Percentiles rank a stretch among this genome's conserved stretches.
Conservation (phyloP, 1,140 invertebrate genomes). For the Drosophila tristis region DNA sequence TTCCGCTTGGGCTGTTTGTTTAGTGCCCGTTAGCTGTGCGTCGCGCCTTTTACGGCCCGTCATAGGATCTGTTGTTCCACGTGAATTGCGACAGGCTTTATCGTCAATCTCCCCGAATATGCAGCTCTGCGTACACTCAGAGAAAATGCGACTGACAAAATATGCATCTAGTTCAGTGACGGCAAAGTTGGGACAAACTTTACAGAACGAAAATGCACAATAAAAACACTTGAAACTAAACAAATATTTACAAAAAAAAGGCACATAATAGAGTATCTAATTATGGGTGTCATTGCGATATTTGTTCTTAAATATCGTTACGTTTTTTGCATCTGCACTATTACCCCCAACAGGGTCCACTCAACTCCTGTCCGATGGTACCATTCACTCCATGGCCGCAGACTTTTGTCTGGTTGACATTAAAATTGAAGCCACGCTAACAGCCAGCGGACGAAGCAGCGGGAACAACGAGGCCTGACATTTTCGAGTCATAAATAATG, state of each 20-base stretch:
- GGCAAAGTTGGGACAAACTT: no score
- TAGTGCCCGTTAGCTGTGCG: constrained; percentile 10
- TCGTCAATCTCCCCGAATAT: constrained; percentile 28
- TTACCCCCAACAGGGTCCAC: no score
- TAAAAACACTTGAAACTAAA: no score
- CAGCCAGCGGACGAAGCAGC: constrained; percentile 4
- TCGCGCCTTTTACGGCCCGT: constrained; percentile 18
- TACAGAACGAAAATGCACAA: no score
- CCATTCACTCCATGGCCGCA: constrained; percentile 12
- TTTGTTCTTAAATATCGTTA: no score
- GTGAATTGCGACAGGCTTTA: constrained; percentile 52
- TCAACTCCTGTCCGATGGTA: neutral
- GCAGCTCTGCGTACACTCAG: neutral
- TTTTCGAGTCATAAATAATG: constrained; percentile 51
- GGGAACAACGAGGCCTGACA: constrained; percentile 39
- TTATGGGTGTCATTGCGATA: no score
- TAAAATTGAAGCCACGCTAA: constrained; percentile 32
- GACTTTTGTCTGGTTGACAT: constrained; percentile 29
- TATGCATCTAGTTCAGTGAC: no score
- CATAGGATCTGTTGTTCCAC: constrained; percentile 25
- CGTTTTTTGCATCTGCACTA: no score
- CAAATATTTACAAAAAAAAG: no score
- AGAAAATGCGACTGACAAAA: no score
- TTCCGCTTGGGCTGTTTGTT: constrained; percentile 35
- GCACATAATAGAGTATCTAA: no score